Evolutionary conservation across 2,113 vertebrate species (phyloP), one percentile per base, ranked within the genome.

Genomic region (Mormyrus lacerda): DNA sequence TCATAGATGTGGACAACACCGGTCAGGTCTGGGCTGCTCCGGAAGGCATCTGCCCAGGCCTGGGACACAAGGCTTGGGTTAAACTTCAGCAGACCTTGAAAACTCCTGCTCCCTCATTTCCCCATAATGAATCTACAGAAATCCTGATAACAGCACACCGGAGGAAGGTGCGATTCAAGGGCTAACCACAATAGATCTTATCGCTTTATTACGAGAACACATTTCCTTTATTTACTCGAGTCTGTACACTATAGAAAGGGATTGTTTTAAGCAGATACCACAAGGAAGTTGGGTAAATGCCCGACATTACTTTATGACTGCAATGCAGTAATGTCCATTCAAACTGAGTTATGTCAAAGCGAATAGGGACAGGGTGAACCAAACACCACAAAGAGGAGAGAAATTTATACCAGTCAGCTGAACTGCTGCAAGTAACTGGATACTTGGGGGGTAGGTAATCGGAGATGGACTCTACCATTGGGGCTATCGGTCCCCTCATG

Each of bases 1-100:
- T 99, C 98, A n/a, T 99, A 99, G 92, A 98, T 97, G 87, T 99
- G 98, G 73, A 99, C 98, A 0, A 99, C 98, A 1, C 98, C 98
- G 0, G 98, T 99, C 91, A 99, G 97, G 94, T 99, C 98, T 1
- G 98, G 98, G 89, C 98, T 97, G 89, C 98, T 99, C 89, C 98
- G 97, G 92, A 99, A 99, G 55, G 98, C 98, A 87, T 99, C 98
- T 0, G 98, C 98, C 98, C 98, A 99, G 8, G 98, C 97, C 98
- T 99, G 94, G 39, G 90, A 94, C 89, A 47, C 19, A 89, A 51
- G 42, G 55, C 3, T 35, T 87, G 5, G 76, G 31, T 89, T n/a
- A 39, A 47, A 42, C 61, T 1, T 88, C 42, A 51, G 90, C 51
- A 53, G 65, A 85, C 48, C 85, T 53, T 53, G 27, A 51, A 51